These are phyloP conservation scores for Caenorhabditis elegans DNA, from an alignment of 1,140 invertebrate genomes.

Conservation along the genomic window WBcel235 BX284606.5:1237001-1237500, in stretches of 20 bases:
- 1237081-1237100: no score
- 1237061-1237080: no score
- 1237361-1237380: conserved; percentile 9
- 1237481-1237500: no score
- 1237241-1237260: not conserved
- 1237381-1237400: not conserved
- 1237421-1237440: not conserved
- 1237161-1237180: not conserved
- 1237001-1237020: no score
- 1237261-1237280: not conserved
- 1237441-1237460: no score
- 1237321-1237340: not conserved
- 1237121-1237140: not conserved
- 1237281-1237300: not conserved
- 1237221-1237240: not conserved
- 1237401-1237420: not conserved
- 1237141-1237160: not conserved
- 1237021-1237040: no score
- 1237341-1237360: conserved; percentile 2
- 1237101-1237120: not conserved
- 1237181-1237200: not conserved
- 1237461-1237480: no score
- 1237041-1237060: no score
- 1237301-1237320: not conserved
- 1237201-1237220: conserved; percentile 8